phyloP scores from a whole-genome alignment of 2,797 vertebrate species.

The Eremophila alpestris region DNA sequence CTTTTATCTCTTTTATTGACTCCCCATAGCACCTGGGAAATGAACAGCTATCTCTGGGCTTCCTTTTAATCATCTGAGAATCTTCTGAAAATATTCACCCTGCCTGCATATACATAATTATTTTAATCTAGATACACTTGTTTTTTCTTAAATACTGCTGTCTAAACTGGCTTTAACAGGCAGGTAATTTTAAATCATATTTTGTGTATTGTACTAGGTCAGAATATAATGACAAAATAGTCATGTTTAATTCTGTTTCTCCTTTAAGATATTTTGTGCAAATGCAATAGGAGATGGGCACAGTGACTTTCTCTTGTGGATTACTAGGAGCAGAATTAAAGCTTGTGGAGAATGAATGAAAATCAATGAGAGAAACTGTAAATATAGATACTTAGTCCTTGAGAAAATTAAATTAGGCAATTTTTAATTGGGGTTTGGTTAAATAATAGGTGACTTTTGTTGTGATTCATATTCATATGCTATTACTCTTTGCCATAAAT shows the following conservation, averaged over 20 bases:
- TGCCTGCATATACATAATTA: background rate
- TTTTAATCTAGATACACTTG: background rate
- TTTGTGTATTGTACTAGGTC: background rate
- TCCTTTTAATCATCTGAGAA: background rate
- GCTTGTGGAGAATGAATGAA: background rate
- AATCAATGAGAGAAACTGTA: background rate
- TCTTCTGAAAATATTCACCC: background rate
- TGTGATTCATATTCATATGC: background rate
- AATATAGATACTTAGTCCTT: background rate
- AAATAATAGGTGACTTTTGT: background rate
- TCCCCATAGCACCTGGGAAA: background rate
- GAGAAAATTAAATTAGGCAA: background rate
- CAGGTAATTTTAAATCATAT: background rate
- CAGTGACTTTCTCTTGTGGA: background rate
- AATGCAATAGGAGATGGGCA: background rate
- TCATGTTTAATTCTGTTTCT: background rate
- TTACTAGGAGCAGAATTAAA: background rate
- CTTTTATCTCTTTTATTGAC: background rate
- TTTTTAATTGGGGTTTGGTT: background rate
- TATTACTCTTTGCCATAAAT: background rate
- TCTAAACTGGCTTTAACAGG: background rate
- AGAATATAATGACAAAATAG: background rate
- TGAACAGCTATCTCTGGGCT: background rate
- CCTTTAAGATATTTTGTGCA: background rate
- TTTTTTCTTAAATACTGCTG: background rate